Evolutionary conservation across 2,888 invertebrate genomes (phyloP), one percentile per base, ranked within the genome.

Genomic region (Platycheirus rosarum): DNA sequence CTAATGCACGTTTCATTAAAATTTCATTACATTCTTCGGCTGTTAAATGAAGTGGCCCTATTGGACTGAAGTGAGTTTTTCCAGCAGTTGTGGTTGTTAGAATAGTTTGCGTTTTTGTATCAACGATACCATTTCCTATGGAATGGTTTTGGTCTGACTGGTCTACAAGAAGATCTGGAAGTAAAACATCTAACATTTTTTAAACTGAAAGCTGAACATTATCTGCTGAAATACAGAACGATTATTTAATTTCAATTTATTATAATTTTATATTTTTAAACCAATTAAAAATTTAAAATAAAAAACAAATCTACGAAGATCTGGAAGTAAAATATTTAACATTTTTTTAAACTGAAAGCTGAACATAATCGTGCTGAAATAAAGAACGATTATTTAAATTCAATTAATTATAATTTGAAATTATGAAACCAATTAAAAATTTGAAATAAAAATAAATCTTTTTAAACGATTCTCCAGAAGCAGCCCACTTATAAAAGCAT

Each of bases 11-110:
- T 88, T 95, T 95, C 93, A 95, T 94, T 85, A 95, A 91, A 84
- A 95, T 95, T 90, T 95, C 95, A 89, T 95, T 95, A 91, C 94
- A 95, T 92, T 95, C 95, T 89, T 95, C 95, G 1, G 94, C 94
- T 0, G 95, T 95, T 14, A 95, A 90, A 87, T 95, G 95, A 84
- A 95, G 91, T 6, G 95, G 94, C 49, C 95, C 95, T 63, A 95
- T 91, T 2, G 94, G 94, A 80, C 94, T 94, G 88, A 94, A 95
- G 85, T 94, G 94, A 84, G 90, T 90, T 84, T 91, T 91, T 20
- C 86, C 86, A 66, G 88, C 87, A 57, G 89, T 86, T 32, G 88
- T 87, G 75, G 91, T 85, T 63, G 90, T 90, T 77, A 91, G 86
- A 84, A 91, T 89, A 16, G 91, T 90, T 87, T 91, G 91, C 13